These are phyloP conservation scores for Euura lappo DNA, from an alignment of 1,140 invertebrate species.

Conservation along the genomic window DNA sequence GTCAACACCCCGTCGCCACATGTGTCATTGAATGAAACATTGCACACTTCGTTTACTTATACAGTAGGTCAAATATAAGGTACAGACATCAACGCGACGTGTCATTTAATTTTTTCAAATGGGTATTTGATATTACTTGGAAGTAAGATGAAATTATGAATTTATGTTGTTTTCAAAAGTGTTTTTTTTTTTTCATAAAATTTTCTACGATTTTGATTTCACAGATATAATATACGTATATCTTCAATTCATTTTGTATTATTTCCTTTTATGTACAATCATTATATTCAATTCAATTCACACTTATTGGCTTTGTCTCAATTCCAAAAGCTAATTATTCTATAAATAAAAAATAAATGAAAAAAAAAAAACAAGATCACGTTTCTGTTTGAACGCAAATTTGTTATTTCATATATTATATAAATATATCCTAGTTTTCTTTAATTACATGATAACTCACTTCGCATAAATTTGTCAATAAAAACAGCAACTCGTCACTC, in stretches of 20 bases:
- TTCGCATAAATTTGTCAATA: background rate
- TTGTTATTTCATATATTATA: background rate
- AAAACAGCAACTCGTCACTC: background rate
- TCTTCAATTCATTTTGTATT: background rate
- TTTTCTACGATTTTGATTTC: no score
- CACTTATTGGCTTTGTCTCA: background rate
- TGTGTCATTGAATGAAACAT: no score
- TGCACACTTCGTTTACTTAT: no score
- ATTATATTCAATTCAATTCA: background rate
- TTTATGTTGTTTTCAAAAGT: no score
- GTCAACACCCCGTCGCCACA: no score
- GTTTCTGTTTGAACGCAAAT: background rate
- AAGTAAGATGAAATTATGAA: no score
- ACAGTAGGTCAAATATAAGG: no score
- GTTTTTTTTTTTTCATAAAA: no score
- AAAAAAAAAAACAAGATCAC: no score
- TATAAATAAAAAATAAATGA: background rate
- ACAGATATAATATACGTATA: background rate
- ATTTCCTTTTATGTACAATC: background rate
- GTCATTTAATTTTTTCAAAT: no score
- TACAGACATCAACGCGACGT: no score
- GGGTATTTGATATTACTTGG: no score
- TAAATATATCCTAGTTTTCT: background rate
- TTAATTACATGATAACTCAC: background rate
- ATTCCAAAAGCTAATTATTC: background rate